These are phyloP conservation scores for Uropetala carovei DNA, from an alignment of 2,888 invertebrate species.

Conservation along the genomic window DNA sequence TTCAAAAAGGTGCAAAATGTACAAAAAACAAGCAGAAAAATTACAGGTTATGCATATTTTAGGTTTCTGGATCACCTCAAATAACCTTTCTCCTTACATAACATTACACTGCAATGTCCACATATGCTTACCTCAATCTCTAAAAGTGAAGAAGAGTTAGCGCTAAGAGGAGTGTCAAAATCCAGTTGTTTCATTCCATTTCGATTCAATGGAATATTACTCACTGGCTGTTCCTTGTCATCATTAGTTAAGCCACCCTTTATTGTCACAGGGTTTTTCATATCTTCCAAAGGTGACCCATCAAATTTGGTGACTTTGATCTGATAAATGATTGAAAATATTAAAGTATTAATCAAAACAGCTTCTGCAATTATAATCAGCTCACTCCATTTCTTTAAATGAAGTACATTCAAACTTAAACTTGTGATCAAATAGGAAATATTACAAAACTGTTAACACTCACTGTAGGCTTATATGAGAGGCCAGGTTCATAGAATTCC, in stretches of 20 bases:
- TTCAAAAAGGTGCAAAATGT: too few relatives aligned
- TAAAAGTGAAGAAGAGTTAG: slow-evolving; percentile 80
- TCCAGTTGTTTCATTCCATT: slow-evolving; percentile 82
- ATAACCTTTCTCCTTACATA: not conserved
- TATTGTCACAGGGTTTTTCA: slow-evolving; percentile 79
- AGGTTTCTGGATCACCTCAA: not conserved
- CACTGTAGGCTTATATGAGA: slow-evolving; percentile 90
- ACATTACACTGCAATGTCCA: too few relatives aligned
- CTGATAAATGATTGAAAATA: slow-evolving; percentile 71
- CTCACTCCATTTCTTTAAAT: too few relatives aligned
- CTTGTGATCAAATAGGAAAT: not conserved
- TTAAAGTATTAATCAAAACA: slow-evolving; percentile 1
- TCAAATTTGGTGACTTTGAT: slow-evolving; percentile 85
- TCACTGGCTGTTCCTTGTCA: slow-evolving; percentile 77
- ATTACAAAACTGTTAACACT: slow-evolving; percentile 71
- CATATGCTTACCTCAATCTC: slow-evolving; percentile 81
- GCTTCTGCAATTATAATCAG: not conserved
- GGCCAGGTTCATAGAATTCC: slow-evolving; percentile 91
- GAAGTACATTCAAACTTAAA: not conserved
- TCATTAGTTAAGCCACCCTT: slow-evolving; percentile 81
- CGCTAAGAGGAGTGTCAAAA: slow-evolving; percentile 79
- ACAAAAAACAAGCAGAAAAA: not conserved
- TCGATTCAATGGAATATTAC: slow-evolving; percentile 78
- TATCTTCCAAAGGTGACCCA: slow-evolving; percentile 81
- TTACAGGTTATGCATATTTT: not conserved